A percentile compares a stretch with the other conserved stretches of the same genome.
These are phyloP conservation scores for Caenorhabditis zanzibari DNA, from an alignment of 2,888 invertebrate genomes.

Conservation along the genomic window DNA sequence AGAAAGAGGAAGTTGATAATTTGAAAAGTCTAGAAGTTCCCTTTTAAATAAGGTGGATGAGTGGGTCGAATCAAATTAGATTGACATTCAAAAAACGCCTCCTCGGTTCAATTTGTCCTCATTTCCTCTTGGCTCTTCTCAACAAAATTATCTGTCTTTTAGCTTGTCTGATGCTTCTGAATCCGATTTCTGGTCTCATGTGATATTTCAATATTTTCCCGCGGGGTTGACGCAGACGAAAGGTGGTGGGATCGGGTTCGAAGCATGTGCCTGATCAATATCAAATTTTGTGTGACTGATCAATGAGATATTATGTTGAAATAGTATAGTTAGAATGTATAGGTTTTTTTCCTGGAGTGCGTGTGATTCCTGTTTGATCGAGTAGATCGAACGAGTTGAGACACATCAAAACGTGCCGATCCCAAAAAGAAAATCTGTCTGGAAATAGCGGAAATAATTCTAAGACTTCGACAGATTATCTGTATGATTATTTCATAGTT, in stretches of 20 bases:
- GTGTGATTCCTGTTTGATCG: slow-evolving; percentile 2
- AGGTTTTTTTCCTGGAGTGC: neutral
- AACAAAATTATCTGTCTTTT: neutral
- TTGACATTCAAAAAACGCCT: slow-evolving; percentile 44
- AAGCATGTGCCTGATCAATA: slow-evolving; percentile 41
- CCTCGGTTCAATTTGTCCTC: neutral
- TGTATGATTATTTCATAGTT: too few species aligned
- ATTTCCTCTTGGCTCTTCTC: neutral
- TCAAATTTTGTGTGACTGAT: slow-evolving; percentile 28
- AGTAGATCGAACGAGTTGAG: neutral
- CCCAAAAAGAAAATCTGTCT: neutral
- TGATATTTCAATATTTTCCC: slow-evolving; percentile 16
- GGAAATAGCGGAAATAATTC: neutral
- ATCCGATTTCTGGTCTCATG: slow-evolving; percentile 38
- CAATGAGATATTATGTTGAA: neutral
- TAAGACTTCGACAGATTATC: too few species aligned
- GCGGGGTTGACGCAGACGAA: slow-evolving; percentile 13
- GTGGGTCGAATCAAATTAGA: slow-evolving; percentile 33
- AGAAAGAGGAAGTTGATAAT: slow-evolving; percentile 7
- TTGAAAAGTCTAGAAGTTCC: neutral
- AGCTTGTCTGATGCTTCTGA: slow-evolving; percentile 3
- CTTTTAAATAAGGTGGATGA: slow-evolving; percentile 12
- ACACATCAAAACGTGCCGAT: slow-evolving; percentile 3
- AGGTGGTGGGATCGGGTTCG: neutral
- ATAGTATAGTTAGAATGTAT: slow-evolving; percentile 1